A percentile compares a stretch with the other conserved stretches of the same genome.
Evolutionary conservation across 1,140 invertebrate genomes (phyloP).

Genomic region (Anoplolepis gracilipes): DNA sequence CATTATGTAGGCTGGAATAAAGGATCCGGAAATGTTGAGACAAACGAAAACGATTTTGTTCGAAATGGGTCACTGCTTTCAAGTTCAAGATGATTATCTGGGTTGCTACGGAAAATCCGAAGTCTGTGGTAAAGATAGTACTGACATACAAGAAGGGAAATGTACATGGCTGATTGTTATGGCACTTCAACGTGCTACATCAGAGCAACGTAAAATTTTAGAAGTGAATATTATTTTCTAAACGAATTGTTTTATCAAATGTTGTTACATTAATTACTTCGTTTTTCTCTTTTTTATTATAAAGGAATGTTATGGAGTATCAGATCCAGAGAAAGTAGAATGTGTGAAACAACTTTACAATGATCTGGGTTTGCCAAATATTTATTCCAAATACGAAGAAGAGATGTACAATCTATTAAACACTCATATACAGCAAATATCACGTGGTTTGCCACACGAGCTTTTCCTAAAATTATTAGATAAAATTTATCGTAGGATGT

Average conservation of each 20-base stretch:
- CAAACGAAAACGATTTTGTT: slow-evolving; percentile 95
- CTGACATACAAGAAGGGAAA: slow-evolving; percentile 98
- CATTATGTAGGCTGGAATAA: slow-evolving; percentile 87
- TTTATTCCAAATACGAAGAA: slow-evolving; percentile 95
- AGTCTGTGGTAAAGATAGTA: slow-evolving; percentile 95
- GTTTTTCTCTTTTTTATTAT: slow-evolving; percentile 12
- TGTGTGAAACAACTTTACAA: slow-evolving; percentile 93
- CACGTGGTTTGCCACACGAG: slow-evolving; percentile 92
- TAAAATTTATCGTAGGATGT: slow-evolving; percentile 91
- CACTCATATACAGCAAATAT: slow-evolving; percentile 95
- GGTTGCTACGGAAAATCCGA: slow-evolving; percentile 96
- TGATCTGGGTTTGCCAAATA: slow-evolving; percentile 91
- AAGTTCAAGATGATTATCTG: slow-evolving; percentile 98
- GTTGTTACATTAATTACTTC: slow-evolving; percentile 12
- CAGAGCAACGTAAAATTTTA: slow-evolving; percentile 91
- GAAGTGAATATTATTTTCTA: slow-evolving; percentile 83
- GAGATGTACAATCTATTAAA: slow-evolving; percentile 93
- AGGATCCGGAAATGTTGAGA: slow-evolving; percentile 92
- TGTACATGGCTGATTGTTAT: slow-evolving; percentile 98
- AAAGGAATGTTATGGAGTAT: slow-evolving; percentile 92
- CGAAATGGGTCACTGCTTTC: slow-evolving; percentile 98
- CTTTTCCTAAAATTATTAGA: slow-evolving; percentile 94
- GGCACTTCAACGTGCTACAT: slow-evolving; percentile 92
- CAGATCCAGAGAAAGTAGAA: slow-evolving; percentile 89
- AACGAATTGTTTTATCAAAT: not conserved